Evolutionary conservation across 2,113 vertebrate genomes (phyloP).

Genomic region (Bubo blakistoni): DNA sequence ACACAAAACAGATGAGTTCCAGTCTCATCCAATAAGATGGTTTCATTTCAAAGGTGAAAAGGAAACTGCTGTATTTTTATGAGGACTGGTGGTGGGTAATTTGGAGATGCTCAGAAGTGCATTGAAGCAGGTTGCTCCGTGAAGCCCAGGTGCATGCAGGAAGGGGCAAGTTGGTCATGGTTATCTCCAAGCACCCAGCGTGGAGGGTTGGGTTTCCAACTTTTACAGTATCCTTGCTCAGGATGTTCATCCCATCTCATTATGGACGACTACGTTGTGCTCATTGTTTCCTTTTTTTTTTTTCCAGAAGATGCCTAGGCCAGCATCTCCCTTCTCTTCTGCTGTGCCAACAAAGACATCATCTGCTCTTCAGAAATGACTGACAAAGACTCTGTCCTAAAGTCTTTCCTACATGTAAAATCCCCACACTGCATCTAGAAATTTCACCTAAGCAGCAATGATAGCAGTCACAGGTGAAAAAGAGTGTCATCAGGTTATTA

Average conservation of each 20-base stretch:
- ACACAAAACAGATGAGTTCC: neutral
- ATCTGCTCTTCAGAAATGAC: neutral
- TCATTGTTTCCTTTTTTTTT: accelerated
- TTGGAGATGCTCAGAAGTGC: neutral
- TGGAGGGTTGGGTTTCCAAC: neutral
- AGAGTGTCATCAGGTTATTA: neutral
- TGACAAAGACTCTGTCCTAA: neutral
- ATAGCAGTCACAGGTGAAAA: neutral
- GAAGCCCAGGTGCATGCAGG: accelerated
- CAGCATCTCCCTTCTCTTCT: neutral
- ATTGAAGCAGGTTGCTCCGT: accelerated
- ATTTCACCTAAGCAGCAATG: neutral
- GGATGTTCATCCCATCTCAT: neutral
- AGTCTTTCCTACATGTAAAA: neutral
- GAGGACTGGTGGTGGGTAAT: neutral
- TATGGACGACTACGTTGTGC: accelerated
- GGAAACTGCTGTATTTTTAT: neutral
- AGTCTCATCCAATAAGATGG: accelerated
- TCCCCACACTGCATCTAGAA: neutral
- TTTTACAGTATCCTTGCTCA: neutral
- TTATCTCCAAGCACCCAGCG: neutral
- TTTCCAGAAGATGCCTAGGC: neutral
- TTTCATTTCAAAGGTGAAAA: neutral
- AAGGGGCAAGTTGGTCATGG: neutral
- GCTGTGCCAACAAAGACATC: neutral